These are phyloP conservation scores for Callimorpha dominula DNA, from an alignment of 2,888 invertebrate species.

Conservation along the genomic window DNA sequence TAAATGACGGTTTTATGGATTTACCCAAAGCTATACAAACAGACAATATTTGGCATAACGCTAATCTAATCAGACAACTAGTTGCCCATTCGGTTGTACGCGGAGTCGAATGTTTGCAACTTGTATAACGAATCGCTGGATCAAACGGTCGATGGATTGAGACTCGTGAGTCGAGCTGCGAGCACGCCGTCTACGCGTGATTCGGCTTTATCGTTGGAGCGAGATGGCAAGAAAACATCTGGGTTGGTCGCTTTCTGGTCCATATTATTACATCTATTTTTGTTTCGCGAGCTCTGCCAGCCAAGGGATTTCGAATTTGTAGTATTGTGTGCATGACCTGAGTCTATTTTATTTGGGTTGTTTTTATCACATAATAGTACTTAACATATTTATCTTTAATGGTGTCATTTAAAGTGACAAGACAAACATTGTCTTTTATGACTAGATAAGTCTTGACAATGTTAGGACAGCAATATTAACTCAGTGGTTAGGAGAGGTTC, in stretches of 20 bases:
- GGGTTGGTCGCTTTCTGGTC: conserved; percentile 58
- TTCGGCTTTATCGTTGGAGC: conserved; percentile 52
- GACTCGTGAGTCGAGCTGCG: conserved; percentile 53
- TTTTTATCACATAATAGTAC: conserved; percentile 10
- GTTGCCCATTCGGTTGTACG: conserved; percentile 23
- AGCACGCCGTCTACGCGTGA: conserved; percentile 63
- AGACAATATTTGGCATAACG: conserved; percentile 38
- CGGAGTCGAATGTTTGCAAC: conserved; percentile 34
- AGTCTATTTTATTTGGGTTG: conserved; percentile 22
- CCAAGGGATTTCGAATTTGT: conserved; percentile 49
- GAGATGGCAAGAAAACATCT: conserved; percentile 70
- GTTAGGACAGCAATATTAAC: no score
- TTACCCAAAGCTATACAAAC: conserved; percentile 32
- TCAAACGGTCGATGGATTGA: conserved; percentile 42
- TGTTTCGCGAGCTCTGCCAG: conserved; percentile 45
- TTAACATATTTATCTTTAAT: conserved; percentile 9
- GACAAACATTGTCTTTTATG: neutral
- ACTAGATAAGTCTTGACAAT: conserved; percentile 3
- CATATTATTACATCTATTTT: conserved; percentile 55
- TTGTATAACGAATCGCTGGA: conserved; percentile 22
- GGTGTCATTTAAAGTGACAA: conserved; percentile 8
- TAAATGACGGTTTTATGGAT: conserved; percentile 22
- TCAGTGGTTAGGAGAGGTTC: conserved; percentile 1
- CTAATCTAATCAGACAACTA: conserved; percentile 30
- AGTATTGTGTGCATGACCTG: conserved; percentile 36